phyloP scores from a whole-genome alignment of 2,113 vertebrate species.

The Muntiacus muntjak region DNA sequence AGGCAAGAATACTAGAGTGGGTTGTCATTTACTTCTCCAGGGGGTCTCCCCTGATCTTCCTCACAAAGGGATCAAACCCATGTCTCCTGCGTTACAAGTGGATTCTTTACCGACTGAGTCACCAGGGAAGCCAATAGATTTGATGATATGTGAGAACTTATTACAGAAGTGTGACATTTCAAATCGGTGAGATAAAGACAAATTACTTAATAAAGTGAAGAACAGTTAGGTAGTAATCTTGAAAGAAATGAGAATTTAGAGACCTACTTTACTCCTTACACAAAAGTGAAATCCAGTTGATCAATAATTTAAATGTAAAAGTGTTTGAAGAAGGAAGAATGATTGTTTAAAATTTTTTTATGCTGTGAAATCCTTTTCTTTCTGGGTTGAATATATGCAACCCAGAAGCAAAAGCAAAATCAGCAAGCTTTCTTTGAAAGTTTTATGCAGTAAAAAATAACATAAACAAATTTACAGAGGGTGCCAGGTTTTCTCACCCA shows the following conservation, averaged over 20 bases:
- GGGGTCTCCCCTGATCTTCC: background rate
- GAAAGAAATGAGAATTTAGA: background rate
- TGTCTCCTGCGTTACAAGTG: background rate
- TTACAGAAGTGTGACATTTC: background rate
- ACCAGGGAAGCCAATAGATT: background rate
- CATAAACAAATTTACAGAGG: background rate
- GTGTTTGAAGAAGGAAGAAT: slow-evolving; percentile 12
- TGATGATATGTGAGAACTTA: background rate
- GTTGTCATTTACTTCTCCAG: background rate
- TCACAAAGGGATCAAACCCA: background rate
- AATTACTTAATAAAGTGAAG: background rate
- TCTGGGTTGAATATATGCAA: background rate
- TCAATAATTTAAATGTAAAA: background rate
- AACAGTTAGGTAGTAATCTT: background rate
- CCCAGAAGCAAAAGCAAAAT: slow-evolving; percentile 23
- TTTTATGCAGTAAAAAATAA: background rate
- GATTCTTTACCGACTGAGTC: background rate
- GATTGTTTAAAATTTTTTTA: background rate
- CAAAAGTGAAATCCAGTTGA: slow-evolving; percentile 11
- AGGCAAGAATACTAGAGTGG: background rate
- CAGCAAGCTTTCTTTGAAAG: background rate
- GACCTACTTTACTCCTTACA: background rate
- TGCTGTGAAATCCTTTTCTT: background rate
- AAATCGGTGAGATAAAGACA: background rate
- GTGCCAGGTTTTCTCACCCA: background rate